phyloP scores from a whole-genome alignment of 2,113 vertebrate species.

The Sylvia atricapilla region DNA sequence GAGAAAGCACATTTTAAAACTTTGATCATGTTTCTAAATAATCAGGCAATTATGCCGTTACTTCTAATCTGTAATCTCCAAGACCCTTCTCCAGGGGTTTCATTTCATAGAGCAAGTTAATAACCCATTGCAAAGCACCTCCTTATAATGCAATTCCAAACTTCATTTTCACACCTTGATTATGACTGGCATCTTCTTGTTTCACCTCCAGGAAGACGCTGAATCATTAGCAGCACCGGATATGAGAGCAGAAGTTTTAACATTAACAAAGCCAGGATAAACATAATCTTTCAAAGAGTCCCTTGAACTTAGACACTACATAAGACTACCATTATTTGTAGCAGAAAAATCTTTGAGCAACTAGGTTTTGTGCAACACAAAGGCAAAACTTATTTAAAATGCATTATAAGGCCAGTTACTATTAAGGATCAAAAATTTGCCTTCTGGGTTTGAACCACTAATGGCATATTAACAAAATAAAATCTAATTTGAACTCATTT shows the following conservation, averaged over 20 bases:
- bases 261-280: background rate
- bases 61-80: background rate
- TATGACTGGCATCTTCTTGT: background rate
- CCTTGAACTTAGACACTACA: background rate
- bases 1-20: background rate
- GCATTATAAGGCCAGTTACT: background rate
- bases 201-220: background rate
- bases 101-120: background rate
- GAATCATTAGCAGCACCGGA: background rate
- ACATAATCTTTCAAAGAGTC: background rate
- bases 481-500: background rate
- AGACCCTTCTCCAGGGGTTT: background rate
- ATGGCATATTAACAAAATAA: background rate
- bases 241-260: background rate
- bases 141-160: background rate
- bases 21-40: background rate
- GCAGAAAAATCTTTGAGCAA: background rate
- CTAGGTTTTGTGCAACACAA: background rate
- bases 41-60: background rate
- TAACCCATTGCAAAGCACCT: background rate
- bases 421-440: background rate
- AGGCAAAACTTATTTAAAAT: background rate
- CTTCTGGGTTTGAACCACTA: background rate
- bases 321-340: background rate
- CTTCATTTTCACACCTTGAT: conserved; percentile 5